phyloP scores from a whole-genome alignment of 2,888 invertebrate species.

The Lacanobia wlatinum region DNA sequence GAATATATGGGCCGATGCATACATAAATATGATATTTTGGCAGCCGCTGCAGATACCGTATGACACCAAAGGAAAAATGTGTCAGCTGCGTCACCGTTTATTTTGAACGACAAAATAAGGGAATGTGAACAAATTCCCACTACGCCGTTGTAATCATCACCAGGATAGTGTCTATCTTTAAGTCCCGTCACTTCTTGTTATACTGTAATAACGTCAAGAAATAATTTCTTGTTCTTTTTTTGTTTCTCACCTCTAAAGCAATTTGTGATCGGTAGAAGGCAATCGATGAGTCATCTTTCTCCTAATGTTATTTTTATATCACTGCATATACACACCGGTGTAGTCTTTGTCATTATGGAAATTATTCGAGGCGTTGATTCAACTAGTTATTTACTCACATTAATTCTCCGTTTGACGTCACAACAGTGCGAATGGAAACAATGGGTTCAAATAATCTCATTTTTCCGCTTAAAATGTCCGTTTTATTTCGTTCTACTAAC shows the following conservation, averaged over 20 bases:
- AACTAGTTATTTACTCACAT: conserved; percentile 12
- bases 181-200: conserved; percentile 36
- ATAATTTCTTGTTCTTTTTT: conserved; percentile 20
- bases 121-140: neutral
- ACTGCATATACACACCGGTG: conserved; percentile 11
- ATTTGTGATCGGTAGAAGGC: conserved; percentile 39
- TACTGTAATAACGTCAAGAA: conserved; percentile 45
- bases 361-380: conserved; percentile 11
- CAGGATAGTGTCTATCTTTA: neutral
- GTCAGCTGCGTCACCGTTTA: neutral
- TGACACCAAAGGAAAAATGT: neutral
- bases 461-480: conserved; percentile 25
- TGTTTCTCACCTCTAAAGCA: conserved; percentile 37
- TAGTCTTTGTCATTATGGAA: conserved; percentile 23
- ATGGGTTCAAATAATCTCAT: conserved; percentile 32
- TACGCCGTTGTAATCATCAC: neutral
- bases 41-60: conserved; percentile 7
- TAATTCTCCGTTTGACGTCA: conserved; percentile 45
- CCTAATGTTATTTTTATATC: conserved; percentile 40
- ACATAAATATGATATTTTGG: conserved; percentile 18
- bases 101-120: neutral
- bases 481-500: conserved; percentile 33
- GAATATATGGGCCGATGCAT: conserved; percentile 1
- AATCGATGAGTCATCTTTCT: conserved; percentile 42
- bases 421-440: conserved; percentile 38